phyloP scores from a whole-genome alignment of 2,888 invertebrate genomes.

The Eupelmus urozonus region DNA sequence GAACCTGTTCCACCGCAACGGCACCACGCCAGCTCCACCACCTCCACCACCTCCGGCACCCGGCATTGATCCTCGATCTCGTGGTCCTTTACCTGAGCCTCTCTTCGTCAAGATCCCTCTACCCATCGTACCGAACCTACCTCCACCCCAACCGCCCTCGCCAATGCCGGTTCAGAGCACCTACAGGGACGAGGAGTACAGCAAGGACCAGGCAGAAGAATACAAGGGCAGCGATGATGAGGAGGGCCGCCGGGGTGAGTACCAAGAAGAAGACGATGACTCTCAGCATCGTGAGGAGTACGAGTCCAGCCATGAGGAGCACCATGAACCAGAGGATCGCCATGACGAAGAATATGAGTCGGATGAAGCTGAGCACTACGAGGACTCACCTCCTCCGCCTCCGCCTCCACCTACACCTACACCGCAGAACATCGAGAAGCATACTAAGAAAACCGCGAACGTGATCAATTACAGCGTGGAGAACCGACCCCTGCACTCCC shows the following conservation, averaged over 20 bases:
- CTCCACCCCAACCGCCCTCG: slow-evolving; percentile 62
- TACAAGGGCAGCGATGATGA: slow-evolving; percentile 19
- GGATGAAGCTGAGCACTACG: not conserved
- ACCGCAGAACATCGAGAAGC: slow-evolving; percentile 51
- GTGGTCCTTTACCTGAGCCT: slow-evolving; percentile 63
- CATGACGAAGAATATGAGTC: not conserved
- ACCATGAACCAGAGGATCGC: slow-evolving; percentile 9
- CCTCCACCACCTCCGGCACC: slow-evolving; percentile 44
- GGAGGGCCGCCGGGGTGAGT: slow-evolving; percentile 4
- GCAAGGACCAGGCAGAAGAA: slow-evolving; percentile 23
- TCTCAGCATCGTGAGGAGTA: slow-evolving; percentile 38
- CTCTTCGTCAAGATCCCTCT: slow-evolving; percentile 71
- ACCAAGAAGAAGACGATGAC: slow-evolving; percentile 36
- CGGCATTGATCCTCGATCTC: slow-evolving; percentile 20
- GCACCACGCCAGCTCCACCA: slow-evolving; percentile 47
- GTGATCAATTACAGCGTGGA: slow-evolving; percentile 65
- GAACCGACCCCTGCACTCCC: slow-evolving; percentile 64
- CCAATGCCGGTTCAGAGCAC: slow-evolving; percentile 41
- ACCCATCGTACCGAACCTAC: slow-evolving; percentile 69
- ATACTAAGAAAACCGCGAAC: slow-evolving; percentile 64
- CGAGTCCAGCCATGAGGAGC: slow-evolving; percentile 31
- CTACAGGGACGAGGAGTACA: slow-evolving; percentile 8
- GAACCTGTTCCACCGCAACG: slow-evolving; percentile 69
- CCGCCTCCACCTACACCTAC: too few relatives aligned
- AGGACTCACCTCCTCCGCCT: slow-evolving; percentile 9